Percentiles rank a stretch among this genome's conserved stretches.
phyloP scores from a whole-genome alignment of 35 echinoderm and acorn worm species.

The Acanthaster planci region DNA sequence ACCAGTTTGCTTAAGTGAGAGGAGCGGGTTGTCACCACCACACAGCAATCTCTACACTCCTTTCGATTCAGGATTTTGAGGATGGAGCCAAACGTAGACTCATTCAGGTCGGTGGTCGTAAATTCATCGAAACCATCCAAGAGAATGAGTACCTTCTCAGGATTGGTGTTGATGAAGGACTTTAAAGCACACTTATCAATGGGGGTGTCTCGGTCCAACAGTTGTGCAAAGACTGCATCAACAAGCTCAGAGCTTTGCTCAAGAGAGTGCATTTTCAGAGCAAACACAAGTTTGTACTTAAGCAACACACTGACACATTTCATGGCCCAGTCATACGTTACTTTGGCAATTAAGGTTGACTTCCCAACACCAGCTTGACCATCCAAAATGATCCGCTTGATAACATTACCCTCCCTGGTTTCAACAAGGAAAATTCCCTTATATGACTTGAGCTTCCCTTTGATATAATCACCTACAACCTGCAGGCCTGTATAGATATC shows the following conservation, averaged over 20 bases:
- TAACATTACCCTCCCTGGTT: conserved; percentile 3
- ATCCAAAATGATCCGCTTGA: neutral
- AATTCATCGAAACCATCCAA: conserved; percentile 11
- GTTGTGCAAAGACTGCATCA: neutral
- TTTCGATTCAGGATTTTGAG: neutral
- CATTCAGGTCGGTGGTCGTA: neutral
- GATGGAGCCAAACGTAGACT: neutral
- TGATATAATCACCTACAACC: neutral
- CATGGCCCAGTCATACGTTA: neutral
- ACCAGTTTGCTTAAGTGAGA: neutral
- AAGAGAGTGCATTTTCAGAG: neutral
- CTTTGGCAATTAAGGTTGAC: neutral
- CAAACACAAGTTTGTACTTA: neutral
- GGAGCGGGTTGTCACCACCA: neutral
- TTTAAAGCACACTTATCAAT: no score
- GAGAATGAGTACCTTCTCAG: conserved; percentile 17
- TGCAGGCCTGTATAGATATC: neutral
- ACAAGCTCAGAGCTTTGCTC: neutral
- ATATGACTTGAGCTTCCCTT: neutral
- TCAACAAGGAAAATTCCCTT: neutral
- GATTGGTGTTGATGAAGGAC: neutral
- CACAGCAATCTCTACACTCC: neutral
- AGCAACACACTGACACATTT: neutral
- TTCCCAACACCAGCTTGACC: conserved; percentile 2
- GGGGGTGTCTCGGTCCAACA: neutral